Conservation (phyloP, 2,797 vertebrate genomes). For the Sebastes taczanowskii region DNA sequence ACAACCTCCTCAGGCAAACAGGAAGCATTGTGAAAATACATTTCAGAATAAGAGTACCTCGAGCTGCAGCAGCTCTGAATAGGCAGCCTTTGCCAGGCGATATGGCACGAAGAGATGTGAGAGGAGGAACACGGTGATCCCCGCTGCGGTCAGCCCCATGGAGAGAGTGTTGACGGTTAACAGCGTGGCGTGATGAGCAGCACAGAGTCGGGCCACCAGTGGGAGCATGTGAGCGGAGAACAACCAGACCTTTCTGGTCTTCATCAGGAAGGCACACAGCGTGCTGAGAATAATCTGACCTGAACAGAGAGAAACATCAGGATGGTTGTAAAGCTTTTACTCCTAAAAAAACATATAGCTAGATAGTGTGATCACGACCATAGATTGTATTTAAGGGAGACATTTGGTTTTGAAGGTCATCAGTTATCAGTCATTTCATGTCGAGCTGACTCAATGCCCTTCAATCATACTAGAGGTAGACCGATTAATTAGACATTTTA, state of each 20-base stretch:
- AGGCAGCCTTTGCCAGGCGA: constrained; percentile 78
- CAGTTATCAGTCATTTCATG: neutral
- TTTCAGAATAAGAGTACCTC: constrained; percentile 64
- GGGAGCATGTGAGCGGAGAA: constrained; percentile 86
- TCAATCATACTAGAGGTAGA: no score
- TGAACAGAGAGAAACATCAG: constrained; percentile 41
- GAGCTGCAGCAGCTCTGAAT: constrained; percentile 78
- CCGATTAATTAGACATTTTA: no score
- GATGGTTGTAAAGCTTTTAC: neutral
- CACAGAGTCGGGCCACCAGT: constrained; percentile 80
- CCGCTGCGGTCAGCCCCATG: constrained; percentile 71
- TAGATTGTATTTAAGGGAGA: neutral
- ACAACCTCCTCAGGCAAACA: neutral
- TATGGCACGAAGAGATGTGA: constrained; percentile 84
- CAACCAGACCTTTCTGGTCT: constrained; percentile 85
- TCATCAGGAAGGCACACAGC: constrained; percentile 87
- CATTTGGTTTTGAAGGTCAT: neutral
- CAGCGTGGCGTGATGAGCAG: constrained; percentile 69
- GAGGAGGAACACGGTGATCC: constrained; percentile 74
- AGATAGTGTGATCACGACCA: neutral
- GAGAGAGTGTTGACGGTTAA: constrained; percentile 76
- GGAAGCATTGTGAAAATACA: neutral
- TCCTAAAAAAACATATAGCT: neutral
- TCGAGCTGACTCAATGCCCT: neutral
- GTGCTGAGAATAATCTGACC: constrained; percentile 87